A percentile compares a stretch with the other conserved stretches of the same genome.
Evolutionary conservation across 2,797 vertebrate species (phyloP).

Genomic region (Tympanoctomys barrerae): DNA sequence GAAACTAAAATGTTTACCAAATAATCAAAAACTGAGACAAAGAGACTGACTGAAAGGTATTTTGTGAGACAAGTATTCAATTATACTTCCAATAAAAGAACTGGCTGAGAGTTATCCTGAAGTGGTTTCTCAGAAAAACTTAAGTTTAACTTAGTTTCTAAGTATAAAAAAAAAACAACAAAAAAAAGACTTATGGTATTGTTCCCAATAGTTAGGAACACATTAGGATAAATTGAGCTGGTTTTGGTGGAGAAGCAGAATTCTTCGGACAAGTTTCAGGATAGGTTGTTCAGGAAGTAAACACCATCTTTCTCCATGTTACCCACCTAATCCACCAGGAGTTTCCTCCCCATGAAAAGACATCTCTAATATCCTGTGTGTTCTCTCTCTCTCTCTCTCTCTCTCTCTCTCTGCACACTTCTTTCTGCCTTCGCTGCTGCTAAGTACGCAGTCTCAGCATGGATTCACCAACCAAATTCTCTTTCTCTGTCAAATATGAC

Average conservation of each 20-base stretch:
- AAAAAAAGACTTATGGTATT: not conserved
- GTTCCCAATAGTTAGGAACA: not conserved
- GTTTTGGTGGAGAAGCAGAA: not conserved
- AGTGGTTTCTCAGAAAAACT: constrained; percentile 12
- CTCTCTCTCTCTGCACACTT: too few species aligned
- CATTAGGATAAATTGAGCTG: not conserved
- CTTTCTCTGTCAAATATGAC: not conserved
- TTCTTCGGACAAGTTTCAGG: not conserved
- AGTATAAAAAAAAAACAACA: not conserved
- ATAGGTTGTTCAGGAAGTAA: not conserved
- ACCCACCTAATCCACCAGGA: rapidly evolving
- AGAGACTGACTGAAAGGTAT: constrained; percentile 22
- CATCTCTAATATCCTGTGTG: rapidly evolving
- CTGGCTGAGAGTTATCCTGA: not conserved
- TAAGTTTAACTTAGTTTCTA: not conserved
- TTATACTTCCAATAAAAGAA: not conserved
- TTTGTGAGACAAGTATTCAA: not conserved
- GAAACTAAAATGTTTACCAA: constrained; percentile 66
- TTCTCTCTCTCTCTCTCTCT: not conserved
- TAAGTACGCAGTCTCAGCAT: not conserved
- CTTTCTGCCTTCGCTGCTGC: not conserved
- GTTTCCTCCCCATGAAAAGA: not conserved
- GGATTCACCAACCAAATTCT: not conserved
- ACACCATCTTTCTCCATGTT: not conserved
- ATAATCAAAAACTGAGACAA: constrained; percentile 55